Conservation (phyloP, 2,888 invertebrate species). For the Callosobruchus maculatus region DNA sequence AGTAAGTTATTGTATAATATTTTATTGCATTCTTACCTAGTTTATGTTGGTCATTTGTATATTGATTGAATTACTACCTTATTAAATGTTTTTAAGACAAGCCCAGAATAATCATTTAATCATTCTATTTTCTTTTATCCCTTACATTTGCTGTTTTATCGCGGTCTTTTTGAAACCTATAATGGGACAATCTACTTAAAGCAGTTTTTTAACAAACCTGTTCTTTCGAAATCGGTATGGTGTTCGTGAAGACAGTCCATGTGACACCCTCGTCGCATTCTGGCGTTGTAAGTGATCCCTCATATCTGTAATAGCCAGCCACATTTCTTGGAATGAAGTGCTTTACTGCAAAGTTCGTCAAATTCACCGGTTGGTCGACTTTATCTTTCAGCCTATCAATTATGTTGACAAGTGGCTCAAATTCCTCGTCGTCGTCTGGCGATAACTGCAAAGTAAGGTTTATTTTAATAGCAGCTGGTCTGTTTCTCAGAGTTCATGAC, state of each 20-base stretch:
- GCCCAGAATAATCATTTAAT: too few relatives aligned
- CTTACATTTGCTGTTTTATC: too few relatives aligned
- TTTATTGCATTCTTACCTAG: too few relatives aligned
- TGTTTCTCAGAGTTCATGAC: too few relatives aligned
- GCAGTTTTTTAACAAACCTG: constrained; percentile 28
- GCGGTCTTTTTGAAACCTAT: too few relatives aligned
- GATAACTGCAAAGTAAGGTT: constrained; percentile 36
- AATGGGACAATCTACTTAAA: too few relatives aligned
- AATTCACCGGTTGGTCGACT: constrained; percentile 19
- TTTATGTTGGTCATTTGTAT: too few relatives aligned
- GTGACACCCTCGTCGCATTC: constrained; percentile 69
- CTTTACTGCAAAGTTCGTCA: constrained; percentile 38
- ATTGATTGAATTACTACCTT: too few relatives aligned
- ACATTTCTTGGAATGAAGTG: constrained; percentile 57
- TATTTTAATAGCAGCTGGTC: neutral
- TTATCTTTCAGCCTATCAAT: constrained; percentile 33
- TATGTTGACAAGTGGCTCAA: constrained; percentile 37
- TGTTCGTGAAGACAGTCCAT: constrained; percentile 64
- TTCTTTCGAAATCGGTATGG: constrained; percentile 51
- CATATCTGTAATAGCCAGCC: constrained; percentile 54
- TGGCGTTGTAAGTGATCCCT: constrained; percentile 74
- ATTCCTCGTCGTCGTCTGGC: constrained; percentile 42
- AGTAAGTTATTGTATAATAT: too few relatives aligned
- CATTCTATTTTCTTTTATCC: too few relatives aligned
- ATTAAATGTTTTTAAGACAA: too few relatives aligned